phyloP scores from a whole-genome alignment of 2,113 vertebrate species.

The Castor canadensis region DNA sequence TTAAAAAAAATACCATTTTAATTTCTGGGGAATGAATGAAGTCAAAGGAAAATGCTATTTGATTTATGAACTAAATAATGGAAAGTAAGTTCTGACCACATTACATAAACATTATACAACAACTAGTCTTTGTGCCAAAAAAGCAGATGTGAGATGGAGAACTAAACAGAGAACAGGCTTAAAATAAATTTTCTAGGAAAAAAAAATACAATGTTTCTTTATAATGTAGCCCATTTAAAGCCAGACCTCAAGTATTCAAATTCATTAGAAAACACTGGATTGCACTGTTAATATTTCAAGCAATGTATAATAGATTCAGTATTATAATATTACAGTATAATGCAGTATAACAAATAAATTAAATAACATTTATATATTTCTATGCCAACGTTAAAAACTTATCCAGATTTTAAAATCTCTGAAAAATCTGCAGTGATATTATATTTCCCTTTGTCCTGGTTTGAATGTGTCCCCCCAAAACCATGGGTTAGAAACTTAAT shows the following conservation, averaged over 20 bases:
- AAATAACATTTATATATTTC: neutral
- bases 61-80: neutral
- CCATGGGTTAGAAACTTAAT: neutral
- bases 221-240: neutral
- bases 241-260: neutral
- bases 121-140: neutral
- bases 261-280: neutral
- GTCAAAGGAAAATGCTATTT: neutral
- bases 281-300: neutral
- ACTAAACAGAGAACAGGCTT: neutral
- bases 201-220: neutral
- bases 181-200: neutral
- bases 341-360: neutral
- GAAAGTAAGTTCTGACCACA: neutral
- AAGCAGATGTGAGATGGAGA: neutral
- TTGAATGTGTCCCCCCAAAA: neutral
- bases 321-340: neutral
- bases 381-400: neutral
- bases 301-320: neutral
- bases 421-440: neutral
- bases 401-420: neutral
- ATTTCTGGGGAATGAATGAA: neutral
- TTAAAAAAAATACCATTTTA: constrained; percentile 19
- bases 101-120: neutral
- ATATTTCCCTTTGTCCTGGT: neutral